phyloP scores from a whole-genome alignment of 92 coral and sea anemone genomes.

The Phenganax stokvisi region DNA sequence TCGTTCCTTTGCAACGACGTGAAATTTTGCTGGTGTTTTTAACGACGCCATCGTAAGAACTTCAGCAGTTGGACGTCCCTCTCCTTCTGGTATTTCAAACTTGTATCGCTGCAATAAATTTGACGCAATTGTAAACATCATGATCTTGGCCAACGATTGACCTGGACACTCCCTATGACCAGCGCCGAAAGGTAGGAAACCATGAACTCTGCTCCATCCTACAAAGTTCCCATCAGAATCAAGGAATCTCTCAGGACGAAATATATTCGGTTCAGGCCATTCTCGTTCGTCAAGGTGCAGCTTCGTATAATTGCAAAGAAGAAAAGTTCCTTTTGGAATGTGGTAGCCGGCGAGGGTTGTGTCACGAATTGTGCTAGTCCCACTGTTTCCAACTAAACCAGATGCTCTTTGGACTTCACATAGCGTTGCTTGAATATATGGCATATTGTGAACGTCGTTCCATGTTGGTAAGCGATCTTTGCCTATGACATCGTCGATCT shows the following conservation, averaged over 20 bases:
- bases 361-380: constrained; percentile 17
- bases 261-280: constrained; percentile 51
- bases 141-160: too few relatives aligned
- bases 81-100: constrained; percentile 47
- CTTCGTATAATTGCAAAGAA: constrained; percentile 45
- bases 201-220: constrained; percentile 7
- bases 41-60: neutral
- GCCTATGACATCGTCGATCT: constrained; percentile 43
- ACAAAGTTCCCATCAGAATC: constrained; percentile 13
- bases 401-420: neutral
- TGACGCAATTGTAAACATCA: too few relatives aligned
- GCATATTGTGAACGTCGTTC: constrained; percentile 14
- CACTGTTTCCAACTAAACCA: constrained; percentile 9
- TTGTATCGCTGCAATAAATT: too few relatives aligned
- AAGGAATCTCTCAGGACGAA: constrained; percentile 41
- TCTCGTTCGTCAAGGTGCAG: constrained; percentile 48
- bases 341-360: neutral
- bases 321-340: constrained; percentile 50
- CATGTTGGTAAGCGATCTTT: neutral
- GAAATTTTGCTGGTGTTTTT: neutral
- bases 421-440: constrained; percentile 38
- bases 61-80: constrained; percentile 46
- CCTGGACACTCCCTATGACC: too few relatives aligned
- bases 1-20: neutral
- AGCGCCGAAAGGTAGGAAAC: constrained; percentile 48